A percentile compares a stretch with the other conserved stretches of the same genome.
Evolutionary conservation across 2,797 vertebrate species (phyloP).

Genomic region (Psittacula derbiana): DNA sequence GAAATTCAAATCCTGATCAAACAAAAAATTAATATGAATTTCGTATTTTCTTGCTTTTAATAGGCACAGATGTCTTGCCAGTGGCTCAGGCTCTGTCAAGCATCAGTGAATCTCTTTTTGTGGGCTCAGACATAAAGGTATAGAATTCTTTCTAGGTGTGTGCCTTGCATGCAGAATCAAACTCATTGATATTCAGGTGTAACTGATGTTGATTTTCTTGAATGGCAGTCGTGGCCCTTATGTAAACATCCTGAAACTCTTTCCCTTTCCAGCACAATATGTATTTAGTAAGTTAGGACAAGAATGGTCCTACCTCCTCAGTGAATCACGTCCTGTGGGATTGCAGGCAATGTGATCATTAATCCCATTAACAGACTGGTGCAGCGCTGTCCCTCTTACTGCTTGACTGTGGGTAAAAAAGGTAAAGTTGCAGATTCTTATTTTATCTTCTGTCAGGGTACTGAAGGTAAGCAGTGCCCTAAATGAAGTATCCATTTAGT

Average conservation of each 20-base stretch:
- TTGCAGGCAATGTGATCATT: background rate
- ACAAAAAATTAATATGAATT: conserved; percentile 61
- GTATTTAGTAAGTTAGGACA: background rate
- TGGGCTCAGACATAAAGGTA: background rate
- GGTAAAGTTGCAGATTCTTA: background rate
- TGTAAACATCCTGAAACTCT: background rate
- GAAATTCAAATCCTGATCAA: conserved; percentile 65
- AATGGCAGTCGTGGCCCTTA: background rate
- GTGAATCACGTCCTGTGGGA: background rate
- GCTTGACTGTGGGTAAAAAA: background rate
- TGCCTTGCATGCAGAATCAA: background rate
- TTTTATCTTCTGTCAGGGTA: background rate
- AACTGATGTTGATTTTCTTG: background rate
- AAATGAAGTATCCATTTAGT: background rate
- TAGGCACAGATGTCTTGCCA: conserved; percentile 37
- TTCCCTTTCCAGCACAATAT: background rate
- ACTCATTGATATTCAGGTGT: background rate
- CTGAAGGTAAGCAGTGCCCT: background rate
- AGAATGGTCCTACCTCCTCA: background rate
- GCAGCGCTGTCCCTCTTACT: background rate
- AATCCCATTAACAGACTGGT: background rate
- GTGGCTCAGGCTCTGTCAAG: background rate
- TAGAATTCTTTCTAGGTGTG: background rate
- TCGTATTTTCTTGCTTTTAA: conserved; percentile 50
- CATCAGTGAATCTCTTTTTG: conserved; percentile 29